Evolutionary conservation across 2,888 invertebrate species (phyloP).

Genomic region (Trypoxylon attenuatum): DNA sequence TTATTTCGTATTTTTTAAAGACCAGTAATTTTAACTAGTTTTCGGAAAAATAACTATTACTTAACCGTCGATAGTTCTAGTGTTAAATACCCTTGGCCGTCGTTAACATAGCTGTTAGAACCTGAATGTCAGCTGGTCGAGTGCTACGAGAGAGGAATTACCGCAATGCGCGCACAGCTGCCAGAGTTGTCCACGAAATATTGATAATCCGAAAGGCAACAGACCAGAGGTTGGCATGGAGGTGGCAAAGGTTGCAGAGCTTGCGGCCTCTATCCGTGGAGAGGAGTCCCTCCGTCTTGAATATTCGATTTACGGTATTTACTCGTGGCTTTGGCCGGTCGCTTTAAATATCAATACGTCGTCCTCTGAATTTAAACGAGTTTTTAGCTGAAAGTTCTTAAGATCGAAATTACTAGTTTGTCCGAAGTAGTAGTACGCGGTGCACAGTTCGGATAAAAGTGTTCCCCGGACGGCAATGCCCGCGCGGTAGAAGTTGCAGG

Average conservation of each 20-base stretch:
- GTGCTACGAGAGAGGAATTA: not conserved
- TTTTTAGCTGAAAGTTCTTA: conserved; percentile 25
- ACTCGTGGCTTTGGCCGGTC: not conserved
- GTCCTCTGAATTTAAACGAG: not conserved
- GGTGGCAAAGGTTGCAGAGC: not conserved
- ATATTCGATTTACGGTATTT: not conserved
- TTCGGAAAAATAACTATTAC: too few species aligned
- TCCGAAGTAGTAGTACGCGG: too few species aligned
- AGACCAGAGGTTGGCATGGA: not conserved
- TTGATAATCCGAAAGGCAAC: not conserved
- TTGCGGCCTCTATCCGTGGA: not conserved
- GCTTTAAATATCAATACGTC: conserved; percentile 6
- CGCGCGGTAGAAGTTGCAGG: conserved; percentile 8
- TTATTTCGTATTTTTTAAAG: too few species aligned
- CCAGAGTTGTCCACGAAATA: not conserved
- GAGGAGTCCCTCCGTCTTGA: not conserved
- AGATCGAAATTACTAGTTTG: conserved; percentile 25
- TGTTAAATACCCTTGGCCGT: too few species aligned
- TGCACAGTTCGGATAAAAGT: not conserved
- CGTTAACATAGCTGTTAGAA: too few species aligned
- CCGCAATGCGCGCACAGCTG: not conserved
- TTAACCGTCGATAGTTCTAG: too few species aligned
- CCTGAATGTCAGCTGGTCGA: not conserved
- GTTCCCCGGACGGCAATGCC: not conserved
- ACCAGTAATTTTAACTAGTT: too few species aligned